Base-by-base conservation (phyloP, 1,140 invertebrate genomes). In the Homarus americanus region DNA sequence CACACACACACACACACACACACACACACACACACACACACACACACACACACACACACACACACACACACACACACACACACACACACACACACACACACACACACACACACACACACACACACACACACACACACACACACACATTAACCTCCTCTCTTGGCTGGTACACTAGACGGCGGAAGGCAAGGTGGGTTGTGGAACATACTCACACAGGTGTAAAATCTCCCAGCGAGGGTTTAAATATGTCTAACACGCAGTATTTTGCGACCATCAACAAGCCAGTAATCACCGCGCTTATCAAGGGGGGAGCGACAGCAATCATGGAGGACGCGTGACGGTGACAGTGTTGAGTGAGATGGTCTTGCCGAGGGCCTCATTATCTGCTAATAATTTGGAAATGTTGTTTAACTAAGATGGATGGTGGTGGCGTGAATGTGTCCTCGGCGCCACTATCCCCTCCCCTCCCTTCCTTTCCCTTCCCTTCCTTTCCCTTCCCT, bases 361-460 rank as follows among this genome's bases (percentile, higher is more conserved):
- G 53, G 75, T 72, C 78, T 49, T 32, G 58, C 58, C 82, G 78
- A 82, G 87, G 38, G 79, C 32, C 87, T 89, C 87, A 89, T 89
- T 89, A 89, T 89, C 87, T 89, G 87, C 78, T 89, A 80, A 89
- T 89, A 89, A 89, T 89, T 89, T 89, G 87, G 87, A 89, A 82
- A 89, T 72, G 87, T 89, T 89, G 87, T 89, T 89, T 40, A 89
- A 89, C 87, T 58, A 89, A 89, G 87, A 89, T 82, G 58, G 63
- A 89, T 90, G n/a, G 80, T 72, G 36, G 82, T 90, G 87, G 80
- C 80, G 66, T 53, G 69, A n/a, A n/a, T n/a, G n/a, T n/a, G 44
- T 49, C 44, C 17, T 49, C 44, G 44, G 44, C 17, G 9, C 17
- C 44, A 49, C 17, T 49, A 49, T 49, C 44, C 17, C 44, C 44